Conservation (phyloP, 2,888 invertebrate genomes). For the Hedya salicella region DNA sequence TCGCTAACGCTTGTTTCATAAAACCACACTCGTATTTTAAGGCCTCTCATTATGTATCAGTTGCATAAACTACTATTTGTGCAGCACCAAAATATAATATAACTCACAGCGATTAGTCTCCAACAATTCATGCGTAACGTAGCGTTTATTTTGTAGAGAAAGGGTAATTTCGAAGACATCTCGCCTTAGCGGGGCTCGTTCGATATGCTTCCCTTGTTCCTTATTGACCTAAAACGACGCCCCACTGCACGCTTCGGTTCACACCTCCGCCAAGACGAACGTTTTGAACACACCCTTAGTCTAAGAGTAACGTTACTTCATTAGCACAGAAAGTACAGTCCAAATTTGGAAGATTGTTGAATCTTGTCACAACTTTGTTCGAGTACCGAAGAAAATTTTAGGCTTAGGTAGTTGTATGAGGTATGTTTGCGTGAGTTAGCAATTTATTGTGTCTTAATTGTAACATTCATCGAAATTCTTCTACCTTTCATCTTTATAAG, state of each 20-base stretch:
- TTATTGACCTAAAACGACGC: conserved; percentile 41
- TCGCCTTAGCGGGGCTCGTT: conserved; percentile 17
- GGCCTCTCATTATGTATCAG: no score
- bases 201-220: conserved; percentile 38
- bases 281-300: conserved; percentile 22
- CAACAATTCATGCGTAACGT: not conserved
- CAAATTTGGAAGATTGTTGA: not conserved
- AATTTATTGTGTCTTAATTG: no score
- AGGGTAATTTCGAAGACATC: conserved; percentile 19
- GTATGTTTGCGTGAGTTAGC: no score
- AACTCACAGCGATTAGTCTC: not conserved
- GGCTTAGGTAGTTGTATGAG: no score
- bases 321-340: conserved; percentile 8
- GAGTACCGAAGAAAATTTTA: no score
- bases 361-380: no score
- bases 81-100: no score
- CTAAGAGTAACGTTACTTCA: not conserved
- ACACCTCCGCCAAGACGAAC: conserved; percentile 33
- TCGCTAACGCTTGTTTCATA: no score
- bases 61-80: no score
- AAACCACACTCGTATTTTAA: no score
- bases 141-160: conserved; percentile 6
- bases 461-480: no score
- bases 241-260: conserved; percentile 39
- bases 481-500: no score